Evolutionary conservation across 2,113 vertebrate genomes (phyloP), one percentile per base, ranked within the genome.

Genomic region (Connochaetes taurinus): DNA sequence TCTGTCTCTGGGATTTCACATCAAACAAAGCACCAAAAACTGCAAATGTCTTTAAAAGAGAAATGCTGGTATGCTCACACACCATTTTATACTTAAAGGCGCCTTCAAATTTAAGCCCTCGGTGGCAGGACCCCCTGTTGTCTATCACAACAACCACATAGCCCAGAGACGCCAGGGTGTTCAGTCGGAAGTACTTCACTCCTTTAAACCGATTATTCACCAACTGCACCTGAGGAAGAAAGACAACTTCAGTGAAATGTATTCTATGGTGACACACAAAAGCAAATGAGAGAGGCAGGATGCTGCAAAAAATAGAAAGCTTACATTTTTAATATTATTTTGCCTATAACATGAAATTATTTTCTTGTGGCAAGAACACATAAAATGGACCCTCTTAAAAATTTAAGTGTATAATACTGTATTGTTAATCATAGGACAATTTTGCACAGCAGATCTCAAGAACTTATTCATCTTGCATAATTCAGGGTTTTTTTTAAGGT

Each of bases 61-160:
- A 96, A 91, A 33, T 29, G 19, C 53, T 67, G 78, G 31, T 81
- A 81, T 52, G 81, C 6, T 94, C 91, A 98, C 99, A 98, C 95
- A 99, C 99, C 99, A 99, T 99, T 98, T 99, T 99, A 97, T 99
- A 99, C 91, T 99, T 99, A 98, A 99, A 99, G 94, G 99, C 99
- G 95, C 99, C 99, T 99, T 99, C 99, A 97, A 99, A 99, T 97
- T 99, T 99, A 87, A 99, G 98, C 21, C 99, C 99, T 85, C 99
- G 98, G 96, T 99, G 99, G 93, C 99, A 99, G 95, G 99, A 99
- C 1, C 99, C 99, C 78, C 99, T 97, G 78, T 99, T 99, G 98
- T 99, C 99, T 91, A 99, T 99, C 57, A 99, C 99, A 55, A 99
- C 99, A 0, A 99, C 99, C 2, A 99, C 99, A 0, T 99, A 99